These are phyloP conservation scores for Lordiphosa clarofinis DNA, from an alignment of 1,140 invertebrate species.

Conservation along the genomic window DNA sequence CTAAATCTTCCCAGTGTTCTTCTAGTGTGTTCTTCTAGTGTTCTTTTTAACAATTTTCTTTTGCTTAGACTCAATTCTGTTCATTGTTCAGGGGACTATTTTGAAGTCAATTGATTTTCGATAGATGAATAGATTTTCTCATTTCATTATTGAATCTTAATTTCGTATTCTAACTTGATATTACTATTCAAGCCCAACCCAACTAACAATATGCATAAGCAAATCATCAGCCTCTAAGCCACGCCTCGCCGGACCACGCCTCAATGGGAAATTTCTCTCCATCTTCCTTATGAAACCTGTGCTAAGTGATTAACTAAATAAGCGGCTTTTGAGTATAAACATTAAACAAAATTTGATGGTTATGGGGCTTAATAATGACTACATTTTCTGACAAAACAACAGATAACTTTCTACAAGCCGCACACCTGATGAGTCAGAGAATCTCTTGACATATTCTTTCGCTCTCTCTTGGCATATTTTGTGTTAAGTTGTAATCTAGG, in stretches of 20 bases:
- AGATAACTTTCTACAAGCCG: constrained; percentile 16
- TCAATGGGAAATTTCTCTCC: constrained; percentile 31
- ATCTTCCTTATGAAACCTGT: constrained; percentile 6
- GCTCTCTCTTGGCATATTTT: constrained; percentile 42
- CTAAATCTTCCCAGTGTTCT: no score
- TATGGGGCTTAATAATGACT: constrained; percentile 23
- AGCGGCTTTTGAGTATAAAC: constrained; percentile 26
- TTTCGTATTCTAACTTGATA: no score
- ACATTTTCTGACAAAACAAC: neutral
- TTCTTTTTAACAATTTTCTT: no score
- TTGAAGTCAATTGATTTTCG: no score
- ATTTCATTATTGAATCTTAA: no score
- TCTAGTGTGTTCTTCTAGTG: no score
- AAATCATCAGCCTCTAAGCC: neutral
- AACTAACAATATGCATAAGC: neutral
- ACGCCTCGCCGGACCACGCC: neutral
- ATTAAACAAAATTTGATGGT: constrained; percentile 40
- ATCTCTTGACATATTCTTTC: constrained; percentile 26
- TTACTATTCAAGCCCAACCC: no score
- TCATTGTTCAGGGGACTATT: no score
- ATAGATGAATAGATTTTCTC: no score
- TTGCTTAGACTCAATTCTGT: no score
- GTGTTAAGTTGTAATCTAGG: constrained; percentile 31
- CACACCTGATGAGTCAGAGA: constrained; percentile 32
- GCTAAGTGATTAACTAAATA: constrained; percentile 59